These are phyloP conservation scores for Scotopteryx bipunctaria DNA, from an alignment of 2,888 invertebrate genomes.

Conservation along the genomic window DNA sequence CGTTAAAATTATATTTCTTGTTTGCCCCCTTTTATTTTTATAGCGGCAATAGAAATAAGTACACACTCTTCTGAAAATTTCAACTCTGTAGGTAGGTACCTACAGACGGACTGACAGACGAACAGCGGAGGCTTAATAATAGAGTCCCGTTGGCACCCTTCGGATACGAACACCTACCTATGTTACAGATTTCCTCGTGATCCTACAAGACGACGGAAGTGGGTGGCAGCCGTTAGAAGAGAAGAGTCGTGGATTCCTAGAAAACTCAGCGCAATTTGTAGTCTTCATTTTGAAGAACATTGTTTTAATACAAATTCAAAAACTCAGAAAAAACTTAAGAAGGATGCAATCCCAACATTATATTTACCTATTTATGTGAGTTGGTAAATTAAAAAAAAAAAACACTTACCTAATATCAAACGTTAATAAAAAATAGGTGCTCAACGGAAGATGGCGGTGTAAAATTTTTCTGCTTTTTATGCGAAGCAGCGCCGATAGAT, in stretches of 20 bases:
- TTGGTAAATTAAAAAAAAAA: neutral
- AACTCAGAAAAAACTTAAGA: conserved; percentile 28
- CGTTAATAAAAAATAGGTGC: neutral
- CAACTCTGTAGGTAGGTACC: too few relatives aligned
- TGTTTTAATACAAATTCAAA: conserved; percentile 28
- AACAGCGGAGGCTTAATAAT: too few relatives aligned
- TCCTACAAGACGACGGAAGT: conserved; percentile 23
- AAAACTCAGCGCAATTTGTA: conserved; percentile 27
- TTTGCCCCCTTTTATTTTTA: too few relatives aligned
- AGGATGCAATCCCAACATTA: conserved; percentile 26
- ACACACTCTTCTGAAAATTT: too few relatives aligned
- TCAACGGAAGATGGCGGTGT: neutral
- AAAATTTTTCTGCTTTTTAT: too few relatives aligned
- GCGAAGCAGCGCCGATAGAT: neutral
- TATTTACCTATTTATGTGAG: conserved; percentile 27
- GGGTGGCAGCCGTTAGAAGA: conserved; percentile 27
- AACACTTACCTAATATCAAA: neutral
- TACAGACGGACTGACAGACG: too few relatives aligned
- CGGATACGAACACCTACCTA: too few relatives aligned
- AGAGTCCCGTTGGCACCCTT: too few relatives aligned
- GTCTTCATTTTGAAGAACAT: conserved; percentile 26
- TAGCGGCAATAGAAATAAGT: too few relatives aligned
- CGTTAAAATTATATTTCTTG: too few relatives aligned
- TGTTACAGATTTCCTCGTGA: conserved; percentile 27
- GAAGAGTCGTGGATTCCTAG: conserved; percentile 30